Evolutionary conservation across 1,140 invertebrate species (phyloP), one percentile per base, ranked within the genome.

Genomic region (Drosophila parvula): DNA sequence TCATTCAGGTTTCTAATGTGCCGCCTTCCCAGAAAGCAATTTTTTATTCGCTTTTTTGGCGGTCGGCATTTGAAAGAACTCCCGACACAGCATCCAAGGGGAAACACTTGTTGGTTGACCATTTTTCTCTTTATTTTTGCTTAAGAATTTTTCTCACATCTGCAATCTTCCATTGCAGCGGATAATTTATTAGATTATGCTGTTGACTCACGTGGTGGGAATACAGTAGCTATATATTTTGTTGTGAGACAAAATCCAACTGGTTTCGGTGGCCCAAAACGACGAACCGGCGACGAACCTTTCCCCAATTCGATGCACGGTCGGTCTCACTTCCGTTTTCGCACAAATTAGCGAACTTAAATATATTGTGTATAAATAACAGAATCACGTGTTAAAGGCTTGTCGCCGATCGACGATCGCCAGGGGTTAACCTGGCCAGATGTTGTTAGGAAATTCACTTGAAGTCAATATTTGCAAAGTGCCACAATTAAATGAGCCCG

Each of bases 401-500:
- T 55, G 77, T 68, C 76, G 36, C 43, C 56, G 36, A 59, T 45
- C 45, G 50, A 18, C 16, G 5, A n/a, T 28, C 18, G 14, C 48
- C 48, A 53, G 32, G 32, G 50, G 56, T 44, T 65, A 74, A 62
- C 60, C 58, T 51, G 60, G 47, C 77, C 82, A 76, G 78, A 57
- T 85, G 61, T 57, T 59, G 65, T 84, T 84, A 61, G 74, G 74
- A 78, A 80, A 69, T 57, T 55, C 73, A 53, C 55, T 36, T 48
- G 48, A 62, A 68, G n/a, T 38, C 60, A 69, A 74, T 84, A 84
- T 77, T 69, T 48, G 70, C 57, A 65, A 77, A 84, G 65, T 79
- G 81, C 62, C 56, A 77, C 74, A 84, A 84, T 80, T 84, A 84
- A 84, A 69, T 61, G 47, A 53, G 76, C 32, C 38, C 32, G 43